Base-by-base conservation (phyloP, 2,797 vertebrate species). In the Platalea minor region DNA sequence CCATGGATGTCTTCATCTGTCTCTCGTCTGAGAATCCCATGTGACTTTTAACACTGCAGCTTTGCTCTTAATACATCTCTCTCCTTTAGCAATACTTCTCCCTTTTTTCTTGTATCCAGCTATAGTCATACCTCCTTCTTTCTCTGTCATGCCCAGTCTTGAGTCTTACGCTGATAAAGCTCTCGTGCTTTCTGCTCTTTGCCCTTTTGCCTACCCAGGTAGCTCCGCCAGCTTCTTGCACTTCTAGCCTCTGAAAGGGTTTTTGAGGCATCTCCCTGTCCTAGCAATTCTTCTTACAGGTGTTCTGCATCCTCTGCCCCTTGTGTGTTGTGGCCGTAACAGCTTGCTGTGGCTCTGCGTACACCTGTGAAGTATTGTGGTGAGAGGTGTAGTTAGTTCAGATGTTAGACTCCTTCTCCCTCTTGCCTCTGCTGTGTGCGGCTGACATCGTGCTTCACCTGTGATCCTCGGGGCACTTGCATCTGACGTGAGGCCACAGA, bases 401-500 rank as follows among this genome's bases (percentile, higher is more conserved):
- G 33, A 9, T 41, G 23, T 41, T 53, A 20, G 35, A 31, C 3
- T 2, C 13, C 33, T n/a, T 6, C 10, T 41, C 13, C 41, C 48
- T 50, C 60, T 69, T 67, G 33, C 24, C 24, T 69, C 45, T 79
- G 56, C 54, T 72, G 7, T 4, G 3, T 80, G 60, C 43, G 12
- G 39, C 54, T 51, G 45, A 29, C 5, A 1, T 0, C 5, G 0
- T 0, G 1, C 25, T 75, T 21, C 61, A 14, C 23, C 50, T 26
- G 37, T 48, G 37, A 51, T 45, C 20, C 29, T 68, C 35, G 16
- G 50, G 35, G n/a, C 63, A 31, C 35, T 9, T 33, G 21, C 31
- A 3, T 45, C 28, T 85, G 57, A 48, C 48, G 7, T 18, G 23
- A 45, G 37, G 41, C 59, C 59, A 25, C 31, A 25, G 48, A 70